Percentiles rank a stretch among this genome's conserved stretches.
These are phyloP conservation scores for Podarcis raffonei DNA, from an alignment of 2,113 vertebrate species.

Conservation along the genomic window DNA sequence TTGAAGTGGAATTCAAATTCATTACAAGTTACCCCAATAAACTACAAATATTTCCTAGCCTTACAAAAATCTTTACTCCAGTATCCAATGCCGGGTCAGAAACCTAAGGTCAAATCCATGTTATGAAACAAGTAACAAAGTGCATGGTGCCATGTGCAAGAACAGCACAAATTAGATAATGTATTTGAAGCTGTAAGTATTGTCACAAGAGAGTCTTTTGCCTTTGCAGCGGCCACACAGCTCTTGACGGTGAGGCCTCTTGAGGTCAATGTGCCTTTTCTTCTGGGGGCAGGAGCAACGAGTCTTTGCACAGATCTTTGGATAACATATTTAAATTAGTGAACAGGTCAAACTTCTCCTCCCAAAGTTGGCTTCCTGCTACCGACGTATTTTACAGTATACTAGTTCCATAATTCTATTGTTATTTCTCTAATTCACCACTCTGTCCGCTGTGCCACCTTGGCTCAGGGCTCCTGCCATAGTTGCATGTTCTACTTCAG, in stretches of 20 bases:
- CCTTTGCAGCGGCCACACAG: slow-evolving; percentile 92
- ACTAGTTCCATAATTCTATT: not conserved
- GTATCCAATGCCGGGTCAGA: slow-evolving; percentile 74
- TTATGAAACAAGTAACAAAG: slow-evolving; percentile 35
- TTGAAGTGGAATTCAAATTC: slow-evolving; percentile 44
- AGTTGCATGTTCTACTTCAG: not conserved
- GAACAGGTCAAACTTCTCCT: not conserved
- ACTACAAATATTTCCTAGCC: slow-evolving; percentile 51
- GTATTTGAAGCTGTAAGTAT: slow-evolving; percentile 92
- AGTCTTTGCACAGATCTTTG: slow-evolving; percentile 85
- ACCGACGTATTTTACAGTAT: not conserved
- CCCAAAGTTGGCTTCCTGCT: not conserved
- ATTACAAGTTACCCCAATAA: slow-evolving; percentile 52
- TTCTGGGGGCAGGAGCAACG: slow-evolving; percentile 88
- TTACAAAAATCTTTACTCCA: slow-evolving; percentile 64
- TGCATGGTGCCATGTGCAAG: slow-evolving; percentile 23
- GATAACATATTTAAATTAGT: slow-evolving; percentile 25
- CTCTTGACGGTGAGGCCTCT: slow-evolving; percentile 91
- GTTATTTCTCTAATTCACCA: not conserved
- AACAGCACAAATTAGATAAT: slow-evolving; percentile 77
- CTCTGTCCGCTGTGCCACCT: not conserved
- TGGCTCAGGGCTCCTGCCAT: not conserved
- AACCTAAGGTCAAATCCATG: slow-evolving; percentile 66
- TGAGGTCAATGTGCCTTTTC: slow-evolving; percentile 90
- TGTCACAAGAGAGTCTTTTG: slow-evolving; percentile 90